Evolutionary conservation across 2,113 vertebrate species (phyloP), one percentile per base, ranked within the genome.

Genomic region (Emydocephalus ijimae): DNA sequence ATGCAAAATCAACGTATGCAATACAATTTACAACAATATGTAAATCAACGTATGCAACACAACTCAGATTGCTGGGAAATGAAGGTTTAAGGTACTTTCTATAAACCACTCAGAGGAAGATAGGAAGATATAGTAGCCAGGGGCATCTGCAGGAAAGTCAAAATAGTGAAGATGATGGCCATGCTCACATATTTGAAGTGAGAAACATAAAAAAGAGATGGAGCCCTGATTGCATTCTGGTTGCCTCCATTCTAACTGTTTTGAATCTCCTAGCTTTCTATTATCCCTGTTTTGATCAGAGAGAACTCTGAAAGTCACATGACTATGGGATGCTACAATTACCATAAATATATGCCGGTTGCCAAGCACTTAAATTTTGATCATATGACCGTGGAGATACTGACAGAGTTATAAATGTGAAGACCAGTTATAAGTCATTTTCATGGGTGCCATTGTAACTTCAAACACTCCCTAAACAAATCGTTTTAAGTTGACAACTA

Each of bases 141-240:
- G 34, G 69, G 34, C 6, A 39, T 81, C 15, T 81, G n/a, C 34
- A 81, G 69, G 34, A 18, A 81, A 39, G n/a, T 39, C 15, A 39
- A 39, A 81, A 81, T 20, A 39, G 69, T 81, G 15, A 81, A 81
- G 69, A 81, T 1, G 18, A 6, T 81, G 6, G 15, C 69, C n/a
- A 39, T 81, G 15, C 15, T 1, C 5, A 81, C 69, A 39, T 81
- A 18, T 81, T 81, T 81, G 69, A 81, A 90, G 91, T 87, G 7
- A 54, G 57, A 94, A 52, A 52, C 3, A 87, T 59, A 20, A 87
- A 95, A 91, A 92, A 95, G 91, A 11, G 8, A 64, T 90, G 88
- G 94, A 26, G 61, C 2, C 34, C 39, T 7, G 2, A 20, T 81
- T 81, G 69, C 18, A 81, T 39, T 34, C 6, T 21, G n/a, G 69